Evolutionary conservation across 2,113 vertebrate genomes (phyloP).

Genomic region (Plectropomus leopardus): DNA sequence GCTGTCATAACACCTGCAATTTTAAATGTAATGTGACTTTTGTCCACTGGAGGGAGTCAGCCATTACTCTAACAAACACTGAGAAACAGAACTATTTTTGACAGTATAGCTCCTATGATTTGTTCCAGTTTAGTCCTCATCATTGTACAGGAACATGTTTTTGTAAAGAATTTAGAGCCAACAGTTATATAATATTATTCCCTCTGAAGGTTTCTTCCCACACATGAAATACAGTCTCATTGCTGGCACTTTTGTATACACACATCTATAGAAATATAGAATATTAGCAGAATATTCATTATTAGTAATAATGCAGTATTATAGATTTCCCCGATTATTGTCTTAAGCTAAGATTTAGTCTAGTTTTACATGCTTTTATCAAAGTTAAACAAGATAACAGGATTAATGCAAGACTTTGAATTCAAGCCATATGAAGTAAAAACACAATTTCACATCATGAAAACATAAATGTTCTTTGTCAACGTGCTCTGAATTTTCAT

Average conservation of each 20-base stretch:
- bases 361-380: conserved; percentile 16
- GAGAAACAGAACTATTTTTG: neutral
- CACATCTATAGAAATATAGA: conserved; percentile 22
- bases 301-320: conserved; percentile 38
- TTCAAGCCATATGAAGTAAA: conserved; percentile 26
- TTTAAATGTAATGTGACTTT: conserved; percentile 17
- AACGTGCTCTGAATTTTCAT: conserved; percentile 1
- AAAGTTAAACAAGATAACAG: neutral
- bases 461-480: neutral
- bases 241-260: conserved; percentile 2
- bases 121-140: neutral
- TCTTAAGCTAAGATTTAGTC: conserved; percentile 8
- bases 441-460: neutral
- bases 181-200: neutral
- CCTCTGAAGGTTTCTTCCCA: neutral
- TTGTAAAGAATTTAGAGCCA: neutral
- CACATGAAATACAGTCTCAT: neutral
- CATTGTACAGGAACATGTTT: neutral
- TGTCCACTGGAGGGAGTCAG: conserved; percentile 49
- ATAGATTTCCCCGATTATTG: conserved; percentile 3
- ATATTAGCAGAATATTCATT: conserved; percentile 37
- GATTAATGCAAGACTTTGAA: conserved; percentile 1
- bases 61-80: neutral
- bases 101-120: neutral
- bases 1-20: neutral